Percentiles rank a stretch among this genome's conserved stretches.
Evolutionary conservation across 2,113 vertebrate genomes (phyloP).

Genomic region (Muntiacus reevesi): DNA sequence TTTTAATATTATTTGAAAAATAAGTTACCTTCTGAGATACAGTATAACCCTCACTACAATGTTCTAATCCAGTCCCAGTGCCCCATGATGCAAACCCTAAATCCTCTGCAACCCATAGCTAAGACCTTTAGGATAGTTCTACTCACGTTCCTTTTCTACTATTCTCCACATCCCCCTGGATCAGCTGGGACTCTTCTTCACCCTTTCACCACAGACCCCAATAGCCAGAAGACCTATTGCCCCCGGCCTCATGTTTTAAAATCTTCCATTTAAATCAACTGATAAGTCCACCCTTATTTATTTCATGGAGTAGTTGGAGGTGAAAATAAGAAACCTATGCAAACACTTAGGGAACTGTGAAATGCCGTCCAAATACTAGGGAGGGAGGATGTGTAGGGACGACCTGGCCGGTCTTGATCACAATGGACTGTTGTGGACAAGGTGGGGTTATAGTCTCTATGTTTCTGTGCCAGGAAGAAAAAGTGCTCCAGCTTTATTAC

Average conservation of each 20-base stretch:
- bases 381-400: neutral
- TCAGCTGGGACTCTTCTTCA: neutral
- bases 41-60: neutral
- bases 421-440: neutral
- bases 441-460: neutral
- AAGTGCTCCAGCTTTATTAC: neutral
- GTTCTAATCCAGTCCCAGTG: neutral
- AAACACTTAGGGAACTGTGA: neutral
- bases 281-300: neutral
- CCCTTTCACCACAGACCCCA: neutral
- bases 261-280: neutral
- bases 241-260: neutral
- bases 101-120: too few species aligned
- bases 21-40: neutral
- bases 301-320: neutral
- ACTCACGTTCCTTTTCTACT: neutral
- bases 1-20: neutral
- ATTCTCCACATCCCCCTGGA: neutral
- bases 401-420: neutral
- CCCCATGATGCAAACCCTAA: neutral
- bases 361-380: too few species aligned
- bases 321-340: neutral
- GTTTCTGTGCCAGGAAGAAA: neutral
- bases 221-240: neutral
- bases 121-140: neutral